Base-by-base conservation (phyloP, 2,113 vertebrate genomes). In the Tragelaphus scriptus region DNA sequence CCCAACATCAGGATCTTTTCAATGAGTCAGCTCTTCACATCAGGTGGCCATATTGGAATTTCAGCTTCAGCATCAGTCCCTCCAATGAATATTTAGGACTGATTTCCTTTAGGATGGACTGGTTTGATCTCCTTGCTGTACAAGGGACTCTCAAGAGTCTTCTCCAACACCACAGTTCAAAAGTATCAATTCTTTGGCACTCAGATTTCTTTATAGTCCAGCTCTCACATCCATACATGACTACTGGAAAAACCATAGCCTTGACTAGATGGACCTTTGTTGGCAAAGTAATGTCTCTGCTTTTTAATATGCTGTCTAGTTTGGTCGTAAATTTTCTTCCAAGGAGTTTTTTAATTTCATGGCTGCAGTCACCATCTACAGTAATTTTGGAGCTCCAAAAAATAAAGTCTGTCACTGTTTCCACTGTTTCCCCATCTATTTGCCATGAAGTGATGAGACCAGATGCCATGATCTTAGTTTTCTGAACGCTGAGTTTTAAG, bases 141-240 rank as follows among this genome's bases (percentile, higher is more conserved):
- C 32, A 68, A 68, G 32, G 16, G n/a, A 68, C 17, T 68, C 32
- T 68, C 4, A 68, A 68, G 65, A 68, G n/a, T 21, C 17, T 68
- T 68, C n/a, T 68, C 4, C 65, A 68, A 68, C 65, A 2, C 9
- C n/a, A 68, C 65, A 36, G 65, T 21, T 68, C 65, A 68, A 68
- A 36, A 36, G 32, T 8, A 68, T 68, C 32, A 36, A 1, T 68
- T 36, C 32, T 68, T 68, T 0, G 3, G 32, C 0, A 0, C 17
- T 36, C 32, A 36, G 2, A n/a, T 68, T 68, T 68, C 65, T 68
- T 68, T 68, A 68, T 1, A 21, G 16, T 11, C 32, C 65, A 21
- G n/a, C 65, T 68, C 65, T 36, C 32, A 21, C 16, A 19, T 68
- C 65, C 65, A 21, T 5, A 21, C 65, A 36, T 36, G 65, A 68